Base-by-base conservation (phyloP, 1,140 invertebrate genomes). In the Achatina immaculata region DNA sequence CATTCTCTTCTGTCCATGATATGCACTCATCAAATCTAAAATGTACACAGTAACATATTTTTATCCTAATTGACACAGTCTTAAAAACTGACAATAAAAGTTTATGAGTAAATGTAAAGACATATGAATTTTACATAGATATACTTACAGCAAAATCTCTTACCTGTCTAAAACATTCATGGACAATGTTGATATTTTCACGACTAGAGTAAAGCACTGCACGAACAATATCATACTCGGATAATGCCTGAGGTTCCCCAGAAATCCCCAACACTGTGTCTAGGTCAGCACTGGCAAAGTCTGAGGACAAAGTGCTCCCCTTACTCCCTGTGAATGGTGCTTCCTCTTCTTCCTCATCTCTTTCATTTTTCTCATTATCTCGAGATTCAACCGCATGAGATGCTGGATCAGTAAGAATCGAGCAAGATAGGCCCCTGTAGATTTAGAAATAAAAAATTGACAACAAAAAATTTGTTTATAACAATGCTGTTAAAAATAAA, bases 111-210 rank as follows among this genome's bases (percentile, higher is more conserved):
- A 74, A 36, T 38, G 28, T 62, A 43, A 62, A 48, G 7, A 3
- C 62, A 34, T 14, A 45, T 45, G 19, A 45, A 45, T 9, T 45
- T 19, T 45, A 45, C 43, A 9, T 45, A 24, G 21, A 7, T 21
- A 55, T 21, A 55, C 48, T 55, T 6, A 21, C 3, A 6, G 24
- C 19, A 55, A 55, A 24, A 55, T 19, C 48, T 73, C 84, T 77
- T 82, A 90, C 90, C 91, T 99, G 97, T 74, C 97, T 93, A 86
- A 98, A 96, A 45, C 98, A 93, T 92, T 99, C 97, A 88, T 98
- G 96, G 45, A 98, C 94, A 90, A 99, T 96, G 92, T 99, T 97
- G 3, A 99, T 95, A 90, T 99, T 98, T 82, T 97, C 96, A 66
- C 97, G 93, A 69, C 93, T 95, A 42, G 95, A 95, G 88, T 96